Percentiles rank a stretch among this genome's conserved stretches.
Conservation (phyloP, 2,113 vertebrate genomes). For the human region GRCh38 chr1:71586001-71586500, state of each 20-base stretch:
- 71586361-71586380: neutral
- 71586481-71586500: neutral
- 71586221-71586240: neutral
- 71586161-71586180: neutral
- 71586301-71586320: neutral
- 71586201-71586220: neutral
- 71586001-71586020: neutral
- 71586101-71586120: neutral
- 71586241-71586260: neutral
- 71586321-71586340: neutral
- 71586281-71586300: neutral
- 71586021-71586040: neutral
- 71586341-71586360: neutral
- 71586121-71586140: neutral
- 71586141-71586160: neutral
- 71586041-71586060: slow-evolving; percentile 7
- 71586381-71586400: neutral
- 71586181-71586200: neutral
- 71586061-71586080: neutral
- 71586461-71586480: neutral
- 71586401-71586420: neutral
- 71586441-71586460: neutral
- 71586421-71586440: neutral
- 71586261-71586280: neutral
- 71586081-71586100: neutral